Evolutionary conservation across 2,888 invertebrate species (phyloP), one percentile per base, ranked within the genome.

Genomic region (Tetramorium bicarinatum): DNA sequence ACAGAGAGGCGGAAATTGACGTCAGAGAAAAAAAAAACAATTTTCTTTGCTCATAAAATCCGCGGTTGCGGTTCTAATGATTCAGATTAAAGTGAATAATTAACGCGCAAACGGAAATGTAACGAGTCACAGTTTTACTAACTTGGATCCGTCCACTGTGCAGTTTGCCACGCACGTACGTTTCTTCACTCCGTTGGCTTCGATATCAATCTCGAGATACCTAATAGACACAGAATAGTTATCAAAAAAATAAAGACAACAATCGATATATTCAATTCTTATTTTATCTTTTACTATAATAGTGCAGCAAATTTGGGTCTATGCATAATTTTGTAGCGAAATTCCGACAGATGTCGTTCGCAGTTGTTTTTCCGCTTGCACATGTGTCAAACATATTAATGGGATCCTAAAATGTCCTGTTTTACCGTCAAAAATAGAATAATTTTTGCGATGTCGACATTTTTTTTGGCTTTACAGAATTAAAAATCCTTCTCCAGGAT

Each of bases 131-230:
- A 38, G 29, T 61, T 83, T 82, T 74, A 92, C 93, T 91, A 77
- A 93, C 93, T 88, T 84, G 21, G 44, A 2, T 13, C 29, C 11
- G 56, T 92, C 93, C n/a, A 62, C 85, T 52, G 92, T 91, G 89
- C 95, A 95, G 86, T 94, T 93, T 15, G 89, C 77, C 47, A 95
- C 93, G 86, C 95, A 95, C 67, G 88, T 74, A 82, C 94, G 93
- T 38, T 92, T 91, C 75, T 92, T 93, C 3, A 91, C 88, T 38
- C 93, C 92, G 3, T 71, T 82, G 21, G 52, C 0, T 0, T 67
- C 89, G 38, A 91, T 44, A 44, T 88, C 85, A 4, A 92, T 87
- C 25, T 85, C 87, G 38, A 92, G 90, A 79, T 91, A 93, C 77
- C 93, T 94, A 29, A 71, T 79, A 76, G 29, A 54, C 9, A 25